Conservation (phyloP, 2,888 invertebrate genomes). For the Trilocha varians region DNA sequence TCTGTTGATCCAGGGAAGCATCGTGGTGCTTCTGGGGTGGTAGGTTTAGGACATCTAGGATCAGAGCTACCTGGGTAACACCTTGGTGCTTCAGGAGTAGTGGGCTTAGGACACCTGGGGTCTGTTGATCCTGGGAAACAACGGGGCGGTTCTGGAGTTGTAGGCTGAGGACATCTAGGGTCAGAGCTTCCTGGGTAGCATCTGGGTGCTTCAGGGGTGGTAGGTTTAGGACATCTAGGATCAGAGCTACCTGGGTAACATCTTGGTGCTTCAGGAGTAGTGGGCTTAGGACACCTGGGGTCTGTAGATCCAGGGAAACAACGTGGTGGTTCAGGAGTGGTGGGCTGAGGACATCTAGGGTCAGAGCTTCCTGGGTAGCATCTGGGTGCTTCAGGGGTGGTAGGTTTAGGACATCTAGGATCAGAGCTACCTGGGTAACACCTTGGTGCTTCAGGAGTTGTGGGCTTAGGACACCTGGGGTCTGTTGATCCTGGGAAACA, state of each 20-base stretch:
- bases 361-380: slow-evolving; percentile 28
- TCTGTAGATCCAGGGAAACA: slow-evolving; percentile 26
- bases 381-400: slow-evolving; percentile 23
- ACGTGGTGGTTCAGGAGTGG: slow-evolving; percentile 23
- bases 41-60: slow-evolving; percentile 17
- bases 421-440: slow-evolving; percentile 24
- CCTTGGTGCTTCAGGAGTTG: slow-evolving; percentile 26
- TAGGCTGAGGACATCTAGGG: slow-evolving; percentile 32
- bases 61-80: slow-evolving; percentile 12
- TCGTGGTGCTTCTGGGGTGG: slow-evolving; percentile 22
- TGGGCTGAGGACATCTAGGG: slow-evolving; percentile 24
- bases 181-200: slow-evolving; percentile 45
- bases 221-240: slow-evolving; percentile 34
- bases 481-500: too few relatives aligned
- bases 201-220: slow-evolving; percentile 23
- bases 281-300: slow-evolving; percentile 27
- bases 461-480: slow-evolving; percentile 22
- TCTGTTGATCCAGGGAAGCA: slow-evolving; percentile 17
- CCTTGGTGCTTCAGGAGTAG: slow-evolving; percentile 7
- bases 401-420: slow-evolving; percentile 27
- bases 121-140: slow-evolving; percentile 25
- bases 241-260: slow-evolving; percentile 30
- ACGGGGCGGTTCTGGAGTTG: slow-evolving; percentile 18
- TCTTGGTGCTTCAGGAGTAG: slow-evolving; percentile 19
- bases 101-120: slow-evolving; percentile 32